Conservation (phyloP, 2,113 vertebrate genomes). For the Ovis canadensis region DNA sequence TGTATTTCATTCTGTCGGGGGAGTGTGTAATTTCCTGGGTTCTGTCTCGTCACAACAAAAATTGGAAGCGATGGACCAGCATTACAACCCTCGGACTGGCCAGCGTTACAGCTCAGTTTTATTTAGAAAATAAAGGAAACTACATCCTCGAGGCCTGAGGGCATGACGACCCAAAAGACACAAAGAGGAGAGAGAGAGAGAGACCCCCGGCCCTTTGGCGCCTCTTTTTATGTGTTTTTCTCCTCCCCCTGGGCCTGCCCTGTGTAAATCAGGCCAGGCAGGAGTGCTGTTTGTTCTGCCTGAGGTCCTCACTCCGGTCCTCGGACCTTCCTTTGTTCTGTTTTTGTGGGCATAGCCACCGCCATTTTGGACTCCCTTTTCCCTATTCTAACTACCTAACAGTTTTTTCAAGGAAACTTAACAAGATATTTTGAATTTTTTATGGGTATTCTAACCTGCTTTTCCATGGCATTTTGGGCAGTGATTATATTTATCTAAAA, state of each 20-base stretch:
- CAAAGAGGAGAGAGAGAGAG: not conserved
- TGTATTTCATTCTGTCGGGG: not conserved
- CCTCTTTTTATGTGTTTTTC: not conserved
- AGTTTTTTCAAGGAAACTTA: not conserved
- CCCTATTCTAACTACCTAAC: not conserved
- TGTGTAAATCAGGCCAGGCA: not conserved
- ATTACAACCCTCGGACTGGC: not conserved
- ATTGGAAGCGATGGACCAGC: not conserved
- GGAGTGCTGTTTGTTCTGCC: not conserved
- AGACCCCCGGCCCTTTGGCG: not conserved
- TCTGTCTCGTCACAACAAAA: not conserved
- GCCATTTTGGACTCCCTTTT: not conserved
- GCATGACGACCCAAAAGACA: not conserved
- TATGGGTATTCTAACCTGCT: not conserved
- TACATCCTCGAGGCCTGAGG: not conserved
- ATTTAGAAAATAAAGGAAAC: not conserved
- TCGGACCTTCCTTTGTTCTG: not conserved
- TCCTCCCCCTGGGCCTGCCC: not conserved
- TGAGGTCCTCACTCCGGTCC: not conserved
- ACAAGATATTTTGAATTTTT: not conserved
- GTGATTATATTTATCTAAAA: not conserved
- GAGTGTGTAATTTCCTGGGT: not conserved
- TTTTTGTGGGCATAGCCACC: not conserved
- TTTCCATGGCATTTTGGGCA: not conserved
- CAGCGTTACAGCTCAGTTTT: not conserved